A percentile compares a stretch with the other conserved stretches of the same genome.
phyloP scores from a whole-genome alignment of 2,888 invertebrate genomes.

The Biston stratarius region DNA sequence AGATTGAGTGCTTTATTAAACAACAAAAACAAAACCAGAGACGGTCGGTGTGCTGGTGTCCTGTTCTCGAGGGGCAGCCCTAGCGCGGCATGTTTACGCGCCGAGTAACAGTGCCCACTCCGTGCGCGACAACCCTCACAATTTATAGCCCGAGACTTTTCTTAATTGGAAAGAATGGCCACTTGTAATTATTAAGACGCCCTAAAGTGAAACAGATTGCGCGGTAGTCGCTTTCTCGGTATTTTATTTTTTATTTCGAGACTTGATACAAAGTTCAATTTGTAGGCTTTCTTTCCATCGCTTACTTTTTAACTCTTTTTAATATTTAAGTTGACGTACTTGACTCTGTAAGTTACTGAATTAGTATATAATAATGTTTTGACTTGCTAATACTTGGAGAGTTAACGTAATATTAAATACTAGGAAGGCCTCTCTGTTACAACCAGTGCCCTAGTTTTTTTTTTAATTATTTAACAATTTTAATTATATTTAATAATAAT shows the following conservation, averaged over 20 bases:
- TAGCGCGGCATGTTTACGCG: slow-evolving; percentile 77
- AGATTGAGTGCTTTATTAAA: slow-evolving; percentile 75
- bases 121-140: slow-evolving; percentile 77
- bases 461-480: no score
- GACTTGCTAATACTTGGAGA: slow-evolving; percentile 3
- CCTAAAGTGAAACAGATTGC: slow-evolving; percentile 86
- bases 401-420: not conserved
- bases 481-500: no score
- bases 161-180: slow-evolving; percentile 87
- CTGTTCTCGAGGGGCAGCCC: slow-evolving; percentile 64
- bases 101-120: slow-evolving; percentile 64
- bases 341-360: slow-evolving; percentile 2
- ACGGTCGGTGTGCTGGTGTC: slow-evolving; percentile 38
- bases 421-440: no score
- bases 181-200: slow-evolving; percentile 86
- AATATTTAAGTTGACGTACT: slow-evolving; percentile 18
- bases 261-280: slow-evolving; percentile 62
- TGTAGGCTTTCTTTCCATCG: slow-evolving; percentile 56
- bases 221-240: slow-evolving; percentile 69
- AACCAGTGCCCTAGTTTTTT: no score
- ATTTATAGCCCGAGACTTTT: slow-evolving; percentile 85
- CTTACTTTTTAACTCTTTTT: slow-evolving; percentile 45
- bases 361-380: slow-evolving; percentile 16
- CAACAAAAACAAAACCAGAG: slow-evolving; percentile 68
- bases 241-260: slow-evolving; percentile 68